Evolutionary conservation across 1,140 invertebrate genomes (phyloP).

Genomic region (Drosophila parvula): DNA sequence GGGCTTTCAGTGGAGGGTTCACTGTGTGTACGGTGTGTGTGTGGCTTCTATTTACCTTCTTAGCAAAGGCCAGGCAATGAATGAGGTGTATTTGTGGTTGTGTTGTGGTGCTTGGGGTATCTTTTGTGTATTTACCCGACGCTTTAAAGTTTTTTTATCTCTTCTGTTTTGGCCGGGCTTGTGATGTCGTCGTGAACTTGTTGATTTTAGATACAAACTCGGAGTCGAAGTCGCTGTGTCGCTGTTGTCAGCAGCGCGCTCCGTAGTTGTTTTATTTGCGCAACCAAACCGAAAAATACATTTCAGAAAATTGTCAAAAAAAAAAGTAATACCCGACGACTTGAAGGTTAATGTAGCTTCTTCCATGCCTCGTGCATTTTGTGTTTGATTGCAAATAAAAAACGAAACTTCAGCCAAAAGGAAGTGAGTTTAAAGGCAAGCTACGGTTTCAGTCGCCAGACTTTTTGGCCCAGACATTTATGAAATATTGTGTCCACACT

Average conservation of each 20-base stretch:
- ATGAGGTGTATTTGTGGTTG: slow-evolving; percentile 44
- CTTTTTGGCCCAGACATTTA: slow-evolving; percentile 44
- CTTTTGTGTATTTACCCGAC: slow-evolving; percentile 56
- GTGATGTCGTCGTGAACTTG: slow-evolving; percentile 70
- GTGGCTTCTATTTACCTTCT: slow-evolving; percentile 64
- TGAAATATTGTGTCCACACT: slow-evolving; percentile 63
- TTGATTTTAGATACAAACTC: slow-evolving; percentile 80
- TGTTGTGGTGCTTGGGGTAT: slow-evolving; percentile 32
- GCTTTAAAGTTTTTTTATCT: slow-evolving; percentile 77
- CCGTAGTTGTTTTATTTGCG: slow-evolving; percentile 67
- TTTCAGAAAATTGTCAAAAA: slow-evolving; percentile 72
- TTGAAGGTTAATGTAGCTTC: slow-evolving; percentile 80
- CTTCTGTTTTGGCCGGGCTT: slow-evolving; percentile 54
- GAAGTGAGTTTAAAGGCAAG: slow-evolving; percentile 10
- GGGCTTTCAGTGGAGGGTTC: slow-evolving; percentile 27
- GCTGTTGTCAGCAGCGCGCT: slow-evolving; percentile 30
- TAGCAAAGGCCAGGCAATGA: slow-evolving; percentile 67
- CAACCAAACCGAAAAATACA: slow-evolving; percentile 54
- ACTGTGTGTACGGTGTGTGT: not conserved
- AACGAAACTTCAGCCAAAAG: slow-evolving; percentile 38
- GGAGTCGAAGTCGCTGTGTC: slow-evolving; percentile 34
- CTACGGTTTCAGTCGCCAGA: slow-evolving; percentile 33
- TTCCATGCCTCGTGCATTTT: slow-evolving; percentile 54
- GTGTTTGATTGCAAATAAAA: slow-evolving; percentile 74
- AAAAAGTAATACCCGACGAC: slow-evolving; percentile 53